These are phyloP conservation scores for Oophaga sylvatica DNA, from an alignment of 2,797 vertebrate genomes.

Conservation along the genomic window DNA sequence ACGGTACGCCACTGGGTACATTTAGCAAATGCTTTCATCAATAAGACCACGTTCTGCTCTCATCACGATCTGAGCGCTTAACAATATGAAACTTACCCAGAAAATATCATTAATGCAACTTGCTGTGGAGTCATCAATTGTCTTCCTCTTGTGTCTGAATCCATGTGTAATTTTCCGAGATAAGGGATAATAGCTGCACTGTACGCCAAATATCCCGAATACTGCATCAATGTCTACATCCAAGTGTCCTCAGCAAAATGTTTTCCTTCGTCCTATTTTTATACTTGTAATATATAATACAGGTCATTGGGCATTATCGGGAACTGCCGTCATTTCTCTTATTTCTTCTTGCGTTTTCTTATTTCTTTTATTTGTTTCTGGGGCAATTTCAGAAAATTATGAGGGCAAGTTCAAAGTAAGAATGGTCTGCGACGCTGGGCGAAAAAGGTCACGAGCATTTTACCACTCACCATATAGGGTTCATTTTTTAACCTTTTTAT, in stretches of 20 bases:
- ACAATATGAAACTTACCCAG: conserved; percentile 31
- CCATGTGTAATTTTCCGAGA: conserved; percentile 48
- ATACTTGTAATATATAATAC: conserved; percentile 13
- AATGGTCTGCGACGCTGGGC: background rate
- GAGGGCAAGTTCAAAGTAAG: background rate
- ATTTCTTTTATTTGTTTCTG: background rate
- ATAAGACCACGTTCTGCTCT: conserved; percentile 3
- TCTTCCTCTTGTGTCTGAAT: conserved; percentile 37
- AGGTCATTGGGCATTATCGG: too few relatives aligned
- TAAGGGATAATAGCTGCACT: conserved; percentile 51
- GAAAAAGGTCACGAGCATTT: background rate
- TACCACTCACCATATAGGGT: background rate
- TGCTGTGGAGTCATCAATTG: conserved; percentile 44
- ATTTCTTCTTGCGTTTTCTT: background rate
- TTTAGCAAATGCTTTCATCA: conserved; percentile 44
- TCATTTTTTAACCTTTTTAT: too few relatives aligned
- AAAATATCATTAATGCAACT: conserved; percentile 51
- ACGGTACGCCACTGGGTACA: too few relatives aligned
- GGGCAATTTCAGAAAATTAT: background rate
- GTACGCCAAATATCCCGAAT: conserved; percentile 7
- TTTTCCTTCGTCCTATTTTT: conserved; percentile 19
- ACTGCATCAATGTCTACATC: conserved; percentile 45
- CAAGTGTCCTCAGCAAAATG: conserved; percentile 18
- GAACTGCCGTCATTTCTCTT: background rate
- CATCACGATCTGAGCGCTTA: conserved; percentile 16